Base-by-base conservation (phyloP, 2,888 invertebrate genomes). In the Erebia ligea region DNA sequence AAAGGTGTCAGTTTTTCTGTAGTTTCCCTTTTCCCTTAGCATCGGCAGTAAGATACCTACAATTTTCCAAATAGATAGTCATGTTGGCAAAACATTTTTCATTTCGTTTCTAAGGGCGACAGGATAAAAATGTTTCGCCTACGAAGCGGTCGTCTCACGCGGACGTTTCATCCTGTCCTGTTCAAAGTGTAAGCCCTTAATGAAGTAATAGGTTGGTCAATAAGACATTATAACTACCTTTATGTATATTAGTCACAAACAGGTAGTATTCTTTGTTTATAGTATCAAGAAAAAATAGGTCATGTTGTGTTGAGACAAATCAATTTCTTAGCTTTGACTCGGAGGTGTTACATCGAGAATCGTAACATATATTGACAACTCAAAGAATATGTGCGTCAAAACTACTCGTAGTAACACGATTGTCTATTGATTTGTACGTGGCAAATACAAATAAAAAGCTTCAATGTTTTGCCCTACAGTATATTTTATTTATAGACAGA, bases 361-460 rank as follows among this genome's bases (percentile, higher is more conserved):
- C 15, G 40, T 42, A 59, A 40, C 58, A 59, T 40, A 58, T 59
- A 45, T 45, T 59, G 59, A 40, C 59, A 42, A 40, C 40, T 40
- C 17, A 17, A 4, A n/a, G 40, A 59, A 61, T 42, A 17, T 61
- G 61, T 11, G 42, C 61, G 61, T 61, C 61, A 61, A 61, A 61
- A 11, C 13, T 45, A 45, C 45, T 13, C 45, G 45, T 45, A 42
- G 61, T 61, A 61, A 61, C 45, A 17, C 42, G 61, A 61, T 61
- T 61, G 61, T 42, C 61, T 61, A 61, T 42, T 61, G 61, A 61
- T 61, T 61, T 61, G 42, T 61, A 61, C 61, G 61, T 61, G 61
- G 11, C 42, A 61, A 61, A 61, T 42, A 61, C 61, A 61, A 61
- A 61, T 61, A 61, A 61, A 61, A 42, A 59, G 59, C 9, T 42